A percentile compares a stretch with the other conserved stretches of the same genome.
phyloP scores from a whole-genome alignment of 2,888 invertebrate species.

The Sinelater perroti region DNA sequence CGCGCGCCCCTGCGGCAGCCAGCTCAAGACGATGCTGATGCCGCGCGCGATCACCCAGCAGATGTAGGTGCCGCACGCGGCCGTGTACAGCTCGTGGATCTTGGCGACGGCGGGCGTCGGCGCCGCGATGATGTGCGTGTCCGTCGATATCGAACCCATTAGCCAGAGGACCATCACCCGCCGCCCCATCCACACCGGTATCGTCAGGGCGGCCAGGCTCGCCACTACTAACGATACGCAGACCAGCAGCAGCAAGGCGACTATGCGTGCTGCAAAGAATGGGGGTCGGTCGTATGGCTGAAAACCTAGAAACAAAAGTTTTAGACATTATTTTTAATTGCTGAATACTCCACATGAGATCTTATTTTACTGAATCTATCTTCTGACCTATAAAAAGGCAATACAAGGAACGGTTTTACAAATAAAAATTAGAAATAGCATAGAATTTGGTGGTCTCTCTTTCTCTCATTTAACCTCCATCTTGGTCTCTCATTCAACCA shows the following conservation, averaged over 20 bases:
- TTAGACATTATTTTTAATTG: too few relatives aligned
- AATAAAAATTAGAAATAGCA: too few relatives aligned
- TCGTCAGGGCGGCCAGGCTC: constrained; percentile 83
- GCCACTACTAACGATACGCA: constrained; percentile 85
- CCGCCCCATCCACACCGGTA: constrained; percentile 92
- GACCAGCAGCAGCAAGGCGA: constrained; percentile 77
- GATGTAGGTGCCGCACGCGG: constrained; percentile 92
- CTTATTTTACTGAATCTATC: too few relatives aligned
- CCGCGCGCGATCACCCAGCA: constrained; percentile 93
- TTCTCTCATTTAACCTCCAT: too few relatives aligned
- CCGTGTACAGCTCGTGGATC: constrained; percentile 96
- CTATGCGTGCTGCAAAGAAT: constrained; percentile 78
- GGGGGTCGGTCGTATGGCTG: constrained; percentile 90
- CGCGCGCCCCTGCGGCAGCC: constrained; percentile 89
- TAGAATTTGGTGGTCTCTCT: too few relatives aligned
- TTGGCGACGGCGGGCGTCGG: constrained; percentile 42
- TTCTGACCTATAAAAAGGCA: too few relatives aligned
- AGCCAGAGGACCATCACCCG: constrained; percentile 89
- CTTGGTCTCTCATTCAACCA: too few relatives aligned
- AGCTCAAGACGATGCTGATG: constrained; percentile 80
- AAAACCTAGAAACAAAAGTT: constrained; percentile 70
- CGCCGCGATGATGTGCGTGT: constrained; percentile 52
- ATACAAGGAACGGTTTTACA: too few relatives aligned
- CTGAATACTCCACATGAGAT: too few relatives aligned
- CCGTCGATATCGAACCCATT: constrained; percentile 64